Percentiles rank a stretch among this genome's conserved stretches.
phyloP scores from a whole-genome alignment of 2,113 vertebrate genomes.

The Ciconia stormi region DNA sequence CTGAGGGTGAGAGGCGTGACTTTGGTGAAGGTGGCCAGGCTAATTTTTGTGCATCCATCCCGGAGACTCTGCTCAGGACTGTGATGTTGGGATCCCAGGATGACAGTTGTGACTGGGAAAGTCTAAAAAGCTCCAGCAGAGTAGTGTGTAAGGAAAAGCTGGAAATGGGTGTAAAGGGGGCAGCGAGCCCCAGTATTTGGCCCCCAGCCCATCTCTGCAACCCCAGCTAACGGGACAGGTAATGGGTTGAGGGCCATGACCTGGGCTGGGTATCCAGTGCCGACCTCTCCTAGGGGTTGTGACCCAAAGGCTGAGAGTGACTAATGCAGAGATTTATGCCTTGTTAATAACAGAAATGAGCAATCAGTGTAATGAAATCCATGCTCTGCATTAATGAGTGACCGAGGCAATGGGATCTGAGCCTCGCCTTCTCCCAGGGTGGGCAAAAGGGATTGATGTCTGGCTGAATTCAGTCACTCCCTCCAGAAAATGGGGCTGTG shows the following conservation, averaged over 20 bases:
- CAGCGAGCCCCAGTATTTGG: not conserved
- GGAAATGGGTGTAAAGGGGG: not conserved
- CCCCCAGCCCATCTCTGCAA: not conserved
- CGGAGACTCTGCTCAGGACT: not conserved
- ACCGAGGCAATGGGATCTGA: rapidly evolving
- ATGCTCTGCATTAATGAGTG: conserved; percentile 24
- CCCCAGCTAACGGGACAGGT: not conserved
- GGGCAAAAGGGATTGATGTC: not conserved
- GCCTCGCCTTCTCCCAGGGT: not conserved
- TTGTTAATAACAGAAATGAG: conserved; percentile 49
- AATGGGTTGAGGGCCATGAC: not conserved
- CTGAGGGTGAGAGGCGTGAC: not conserved
- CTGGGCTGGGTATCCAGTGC: not conserved
- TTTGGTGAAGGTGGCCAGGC: not conserved
- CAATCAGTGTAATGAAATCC: conserved; percentile 56
- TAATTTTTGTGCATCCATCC: not conserved
- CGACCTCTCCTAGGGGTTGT: not conserved
- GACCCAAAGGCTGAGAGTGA: not conserved
- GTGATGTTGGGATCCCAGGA: rapidly evolving
- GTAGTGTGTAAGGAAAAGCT: not conserved
- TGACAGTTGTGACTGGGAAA: not conserved
- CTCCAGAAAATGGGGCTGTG: not conserved
- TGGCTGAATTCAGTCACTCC: not conserved
- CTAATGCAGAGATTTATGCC: conserved; percentile 33
- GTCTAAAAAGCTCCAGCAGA: not conserved